These are phyloP conservation scores for Acrocephalus kingi DNA, from an alignment of 2,113 vertebrate genomes.

Conservation along the genomic window DNA sequence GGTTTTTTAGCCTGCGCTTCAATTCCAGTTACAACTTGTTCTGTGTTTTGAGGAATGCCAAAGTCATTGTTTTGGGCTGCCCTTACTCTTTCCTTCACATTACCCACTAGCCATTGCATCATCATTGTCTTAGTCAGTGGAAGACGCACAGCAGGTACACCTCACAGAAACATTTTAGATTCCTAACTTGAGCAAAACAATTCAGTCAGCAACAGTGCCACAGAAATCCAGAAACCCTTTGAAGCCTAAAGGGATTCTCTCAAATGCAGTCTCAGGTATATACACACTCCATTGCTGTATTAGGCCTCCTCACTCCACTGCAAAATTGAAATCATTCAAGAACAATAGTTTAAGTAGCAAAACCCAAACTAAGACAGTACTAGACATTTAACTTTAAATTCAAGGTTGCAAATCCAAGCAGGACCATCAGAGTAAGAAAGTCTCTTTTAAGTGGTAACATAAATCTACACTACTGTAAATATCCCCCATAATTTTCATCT, in stretches of 20 bases:
- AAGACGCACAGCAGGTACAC: background rate
- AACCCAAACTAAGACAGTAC: background rate
- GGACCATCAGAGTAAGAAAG: background rate
- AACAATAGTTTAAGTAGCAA: background rate
- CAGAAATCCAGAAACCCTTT: background rate
- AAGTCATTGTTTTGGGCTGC: background rate
- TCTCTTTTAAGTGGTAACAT: background rate
- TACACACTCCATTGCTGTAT: background rate
- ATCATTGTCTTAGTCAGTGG: background rate
- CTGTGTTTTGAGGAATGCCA: background rate
- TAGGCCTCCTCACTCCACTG: background rate
- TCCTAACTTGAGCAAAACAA: background rate
- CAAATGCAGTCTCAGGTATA: background rate
- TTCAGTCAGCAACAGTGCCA: background rate
- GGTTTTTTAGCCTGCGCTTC: background rate
- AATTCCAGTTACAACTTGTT: conserved; percentile 34
- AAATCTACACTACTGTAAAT: background rate
- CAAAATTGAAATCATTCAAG: background rate
- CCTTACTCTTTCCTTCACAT: background rate
- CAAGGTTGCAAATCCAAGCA: background rate
- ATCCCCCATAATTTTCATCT: background rate
- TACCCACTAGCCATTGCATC: background rate
- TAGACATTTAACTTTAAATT: background rate
- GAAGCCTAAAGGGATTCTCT: background rate
- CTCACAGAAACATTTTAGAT: background rate